phyloP scores from a whole-genome alignment of 2,113 vertebrate genomes.

The Gnathonemus longibarbis region DNA sequence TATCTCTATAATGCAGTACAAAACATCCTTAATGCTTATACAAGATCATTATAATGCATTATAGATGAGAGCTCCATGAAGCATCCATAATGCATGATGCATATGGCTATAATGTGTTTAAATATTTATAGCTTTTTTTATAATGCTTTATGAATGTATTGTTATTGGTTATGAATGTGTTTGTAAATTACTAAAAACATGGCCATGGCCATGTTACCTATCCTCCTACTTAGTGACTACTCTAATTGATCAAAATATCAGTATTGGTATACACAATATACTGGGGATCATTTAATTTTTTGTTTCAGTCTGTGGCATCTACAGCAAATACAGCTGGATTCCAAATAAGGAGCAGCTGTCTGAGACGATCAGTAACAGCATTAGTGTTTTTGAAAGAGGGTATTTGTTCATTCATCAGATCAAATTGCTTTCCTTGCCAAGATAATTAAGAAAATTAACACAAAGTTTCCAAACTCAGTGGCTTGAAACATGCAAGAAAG shows the following conservation, averaged over 20 bases:
- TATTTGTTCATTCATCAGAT: not conserved
- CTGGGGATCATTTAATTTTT: not conserved
- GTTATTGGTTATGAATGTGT: too few species aligned
- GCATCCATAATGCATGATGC: too few species aligned
- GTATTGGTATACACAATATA: not conserved
- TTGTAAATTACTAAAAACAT: too few species aligned
- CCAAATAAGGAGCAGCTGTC: not conserved
- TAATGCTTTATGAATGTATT: too few species aligned
- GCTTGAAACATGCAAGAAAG: not conserved
- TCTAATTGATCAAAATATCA: not conserved
- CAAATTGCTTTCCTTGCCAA: not conserved
- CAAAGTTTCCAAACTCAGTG: not conserved
- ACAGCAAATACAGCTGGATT: not conserved
- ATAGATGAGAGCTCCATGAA: too few species aligned
- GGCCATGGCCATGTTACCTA: too few species aligned
- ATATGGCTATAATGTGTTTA: too few species aligned
- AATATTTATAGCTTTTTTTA: too few species aligned
- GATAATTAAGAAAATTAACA: not conserved
- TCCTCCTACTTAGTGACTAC: not conserved
- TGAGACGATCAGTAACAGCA: not conserved
- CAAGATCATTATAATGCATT: too few species aligned
- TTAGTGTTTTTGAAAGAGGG: not conserved
- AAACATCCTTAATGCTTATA: too few species aligned
- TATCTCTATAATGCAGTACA: too few species aligned
- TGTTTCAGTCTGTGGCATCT: not conserved